Percentiles rank a stretch among this genome's conserved stretches.
phyloP scores from a whole-genome alignment of 53 echinoderm and acorn worm genomes.

The Holothuria leucospilota region DNA sequence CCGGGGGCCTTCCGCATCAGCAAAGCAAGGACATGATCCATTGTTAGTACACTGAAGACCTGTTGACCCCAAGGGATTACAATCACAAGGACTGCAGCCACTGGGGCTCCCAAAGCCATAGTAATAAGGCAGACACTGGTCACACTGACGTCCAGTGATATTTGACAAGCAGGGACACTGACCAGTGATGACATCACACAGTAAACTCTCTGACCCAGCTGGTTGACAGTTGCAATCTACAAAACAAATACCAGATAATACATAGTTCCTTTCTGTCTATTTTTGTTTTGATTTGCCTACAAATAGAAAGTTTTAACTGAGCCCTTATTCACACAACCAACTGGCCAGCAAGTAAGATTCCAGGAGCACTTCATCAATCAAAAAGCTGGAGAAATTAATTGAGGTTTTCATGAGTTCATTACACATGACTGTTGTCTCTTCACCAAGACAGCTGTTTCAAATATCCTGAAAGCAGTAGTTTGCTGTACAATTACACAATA shows the following conservation, averaged over 20 bases:
- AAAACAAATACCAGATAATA: neutral
- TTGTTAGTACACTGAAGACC: constrained; percentile 70
- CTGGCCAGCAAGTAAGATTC: too few relatives aligned
- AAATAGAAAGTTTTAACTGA: neutral
- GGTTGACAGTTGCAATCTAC: constrained; percentile 81
- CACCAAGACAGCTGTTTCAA: too few relatives aligned
- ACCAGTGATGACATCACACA: constrained; percentile 72
- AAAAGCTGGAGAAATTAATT: neutral
- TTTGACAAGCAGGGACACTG: constrained; percentile 90
- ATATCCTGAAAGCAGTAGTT: too few relatives aligned
- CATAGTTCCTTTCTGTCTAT: neutral
- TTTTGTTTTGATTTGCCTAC: neutral
- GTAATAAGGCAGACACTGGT: constrained; percentile 70
- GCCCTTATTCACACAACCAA: neutral
- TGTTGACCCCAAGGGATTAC: constrained; percentile 81
- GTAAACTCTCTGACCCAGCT: constrained; percentile 59
- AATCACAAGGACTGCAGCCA: constrained; percentile 77
- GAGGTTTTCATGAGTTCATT: too few relatives aligned
- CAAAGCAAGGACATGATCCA: constrained; percentile 76
- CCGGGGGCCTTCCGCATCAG: constrained; percentile 60
- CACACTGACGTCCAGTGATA: constrained; percentile 66
- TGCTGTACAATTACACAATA: too few relatives aligned
- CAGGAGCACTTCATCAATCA: too few relatives aligned
- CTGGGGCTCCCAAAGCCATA: constrained; percentile 63
- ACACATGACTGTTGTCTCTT: too few relatives aligned